phyloP scores from a whole-genome alignment of 2,888 invertebrate species.

The Lomographa bimaculata region DNA sequence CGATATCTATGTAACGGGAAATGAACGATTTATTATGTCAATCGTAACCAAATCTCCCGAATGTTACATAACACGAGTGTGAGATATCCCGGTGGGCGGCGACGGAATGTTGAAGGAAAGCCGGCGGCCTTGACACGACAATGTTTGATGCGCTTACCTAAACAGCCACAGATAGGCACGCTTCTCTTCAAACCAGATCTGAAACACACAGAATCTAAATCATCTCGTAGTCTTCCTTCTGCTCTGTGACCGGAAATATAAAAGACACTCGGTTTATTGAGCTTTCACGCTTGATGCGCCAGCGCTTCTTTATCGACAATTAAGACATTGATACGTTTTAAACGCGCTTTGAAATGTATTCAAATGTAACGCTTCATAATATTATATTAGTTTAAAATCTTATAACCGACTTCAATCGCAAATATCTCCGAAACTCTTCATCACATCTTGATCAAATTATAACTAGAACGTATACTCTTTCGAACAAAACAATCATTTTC shows the following conservation, averaged over 20 bases:
- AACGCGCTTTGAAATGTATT: conserved; percentile 11
- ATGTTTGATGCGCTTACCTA: conserved; percentile 71
- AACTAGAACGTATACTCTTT: too few relatives aligned
- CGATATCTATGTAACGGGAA: conserved; percentile 36
- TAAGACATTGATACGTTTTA: conserved; percentile 53
- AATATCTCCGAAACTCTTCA: too few relatives aligned
- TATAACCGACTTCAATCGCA: too few relatives aligned
- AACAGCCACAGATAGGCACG: conserved; percentile 52
- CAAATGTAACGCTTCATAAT: conserved; percentile 8
- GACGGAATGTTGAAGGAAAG: conserved; percentile 81
- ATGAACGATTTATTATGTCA: conserved; percentile 57
- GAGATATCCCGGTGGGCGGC: conserved; percentile 81
- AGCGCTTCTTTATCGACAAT: conserved; percentile 65
- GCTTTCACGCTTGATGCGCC: conserved; percentile 71
- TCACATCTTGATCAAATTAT: too few relatives aligned
- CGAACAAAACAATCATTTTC: too few relatives aligned
- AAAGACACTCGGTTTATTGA: conserved; percentile 46
- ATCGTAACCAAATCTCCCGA: conserved; percentile 67
- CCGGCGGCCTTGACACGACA: conserved; percentile 80
- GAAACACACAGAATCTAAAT: conserved; percentile 36
- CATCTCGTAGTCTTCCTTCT: conserved; percentile 24
- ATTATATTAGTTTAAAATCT: too few relatives aligned
- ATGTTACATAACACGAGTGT: conserved; percentile 74
- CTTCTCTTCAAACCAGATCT: conserved; percentile 23
- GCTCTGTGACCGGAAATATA: conserved; percentile 47